Conservation (phyloP, 2,888 invertebrate species). For the Podabrus alpinus region DNA sequence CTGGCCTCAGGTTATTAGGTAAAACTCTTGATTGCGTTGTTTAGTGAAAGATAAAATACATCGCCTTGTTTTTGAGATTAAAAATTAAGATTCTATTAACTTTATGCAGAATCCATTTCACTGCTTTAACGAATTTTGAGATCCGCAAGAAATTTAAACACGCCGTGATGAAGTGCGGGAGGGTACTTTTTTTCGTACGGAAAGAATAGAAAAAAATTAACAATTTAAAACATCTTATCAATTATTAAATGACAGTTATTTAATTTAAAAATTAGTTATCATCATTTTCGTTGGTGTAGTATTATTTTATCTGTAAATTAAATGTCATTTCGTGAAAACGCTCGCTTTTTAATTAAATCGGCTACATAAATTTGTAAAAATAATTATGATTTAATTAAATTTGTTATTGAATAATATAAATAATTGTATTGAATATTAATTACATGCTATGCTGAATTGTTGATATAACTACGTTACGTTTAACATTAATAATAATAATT, state of each 20-base stretch:
- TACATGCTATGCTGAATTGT: too few species aligned
- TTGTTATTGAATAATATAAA: constrained; percentile 21
- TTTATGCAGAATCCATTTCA: constrained; percentile 41
- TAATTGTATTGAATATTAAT: constrained; percentile 13
- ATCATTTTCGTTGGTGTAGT: constrained; percentile 25
- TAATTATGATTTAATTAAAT: constrained; percentile 30
- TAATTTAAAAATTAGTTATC: constrained; percentile 36
- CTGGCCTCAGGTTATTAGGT: constrained; percentile 45
- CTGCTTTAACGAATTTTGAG: constrained; percentile 29
- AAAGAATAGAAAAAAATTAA: constrained; percentile 31
- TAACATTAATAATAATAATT: background rate
- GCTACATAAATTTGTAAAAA: constrained; percentile 25
- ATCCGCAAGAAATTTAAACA: background rate
- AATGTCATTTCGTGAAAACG: constrained; percentile 38
- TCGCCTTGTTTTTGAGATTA: constrained; percentile 42
- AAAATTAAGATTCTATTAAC: constrained; percentile 46
- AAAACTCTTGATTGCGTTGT: constrained; percentile 43
- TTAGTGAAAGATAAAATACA: constrained; percentile 43
- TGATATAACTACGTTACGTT: background rate
- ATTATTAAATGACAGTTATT: constrained; percentile 38
- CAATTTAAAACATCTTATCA: constrained; percentile 39
- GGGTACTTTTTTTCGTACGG: constrained; percentile 19
- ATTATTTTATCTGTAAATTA: constrained; percentile 46
- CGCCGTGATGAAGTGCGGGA: background rate
- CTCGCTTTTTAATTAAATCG: constrained; percentile 29